Base-by-base conservation (phyloP, 1,140 invertebrate species). In the Sogatella furcifera region DNA sequence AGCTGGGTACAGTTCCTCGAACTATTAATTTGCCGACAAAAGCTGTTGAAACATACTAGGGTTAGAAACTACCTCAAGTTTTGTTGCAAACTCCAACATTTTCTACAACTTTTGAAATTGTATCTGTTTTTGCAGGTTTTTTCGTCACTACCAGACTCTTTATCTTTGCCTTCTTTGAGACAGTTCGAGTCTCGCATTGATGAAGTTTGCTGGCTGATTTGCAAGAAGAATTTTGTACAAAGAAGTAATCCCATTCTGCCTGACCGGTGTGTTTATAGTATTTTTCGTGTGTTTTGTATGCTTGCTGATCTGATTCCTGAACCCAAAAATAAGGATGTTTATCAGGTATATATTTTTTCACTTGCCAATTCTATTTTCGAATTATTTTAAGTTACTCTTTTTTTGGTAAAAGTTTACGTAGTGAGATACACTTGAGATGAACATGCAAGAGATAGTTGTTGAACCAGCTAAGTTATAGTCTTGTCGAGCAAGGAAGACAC, bases 201-300 rank as follows among this genome's bases (percentile, higher is more conserved):
- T 62, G 77, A 86, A 72, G 81, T 86, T 1, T 89, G 87, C 69
- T 91, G 89, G 89, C 72, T 88, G 46, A 78, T 90, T 0, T 90
- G 86, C 68, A 78, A 80, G 28, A 84, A 81, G 69, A 77, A 77
- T 31, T 84, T 81, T 62, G 64, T 84, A 8, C 68, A 75, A 2
- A 72, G 81, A 60, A 77, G 82, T 43, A 76, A 80, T 64, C 73
- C 78, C 1, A 68, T 83, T 9, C 81, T 88, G 60, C 71, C 76
- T 17, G 81, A 86, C 62, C 76, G 81, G 22, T 83, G 81, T 44
- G 76, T 86, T 3, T 89, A 85, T 69, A 81, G 88, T 68, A 73
- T 91, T 52, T 90, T 89, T 71, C 76, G 86, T 64, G 83, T 90
- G 62, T 90, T 88, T 72, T 90, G 87, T 67, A 75, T 89, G 4